Evolutionary conservation across 2,113 vertebrate genomes (phyloP).

Genomic region (Chloropsis cyanopogon): DNA sequence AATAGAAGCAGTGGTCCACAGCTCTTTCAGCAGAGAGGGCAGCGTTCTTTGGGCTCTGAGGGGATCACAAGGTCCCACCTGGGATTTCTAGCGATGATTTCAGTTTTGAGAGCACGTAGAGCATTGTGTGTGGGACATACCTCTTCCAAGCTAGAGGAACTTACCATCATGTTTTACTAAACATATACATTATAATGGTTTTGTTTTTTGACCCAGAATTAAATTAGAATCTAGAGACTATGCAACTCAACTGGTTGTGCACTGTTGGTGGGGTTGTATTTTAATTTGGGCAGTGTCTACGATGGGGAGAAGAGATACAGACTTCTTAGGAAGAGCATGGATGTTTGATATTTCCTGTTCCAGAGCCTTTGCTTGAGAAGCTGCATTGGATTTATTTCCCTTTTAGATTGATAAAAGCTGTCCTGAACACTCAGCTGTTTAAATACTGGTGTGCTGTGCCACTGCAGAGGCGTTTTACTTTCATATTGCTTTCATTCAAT

Average conservation of each 20-base stretch:
- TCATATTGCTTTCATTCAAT: constrained; percentile 51
- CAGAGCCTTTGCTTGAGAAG: background rate
- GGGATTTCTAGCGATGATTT: background rate
- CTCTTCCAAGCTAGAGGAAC: background rate
- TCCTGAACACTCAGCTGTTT: background rate
- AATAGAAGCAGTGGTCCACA: background rate
- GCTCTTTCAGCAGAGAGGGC: background rate
- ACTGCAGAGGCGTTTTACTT: constrained; percentile 39
- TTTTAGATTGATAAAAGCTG: background rate
- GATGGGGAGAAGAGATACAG: background rate
- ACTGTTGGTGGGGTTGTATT: background rate
- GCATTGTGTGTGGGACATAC: background rate
- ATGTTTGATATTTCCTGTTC: background rate
- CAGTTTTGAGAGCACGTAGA: background rate
- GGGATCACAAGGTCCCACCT: background rate
- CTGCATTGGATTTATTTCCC: background rate
- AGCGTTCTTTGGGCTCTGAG: background rate
- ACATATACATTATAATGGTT: background rate
- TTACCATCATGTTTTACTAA: background rate
- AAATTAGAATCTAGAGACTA: background rate
- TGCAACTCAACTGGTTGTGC: background rate
- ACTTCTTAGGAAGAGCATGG: background rate
- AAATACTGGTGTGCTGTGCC: background rate
- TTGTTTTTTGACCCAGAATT: background rate
- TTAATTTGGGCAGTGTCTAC: background rate